Evolutionary conservation across 2,888 invertebrate species (phyloP).

Genomic region (Clunio marinus): DNA sequence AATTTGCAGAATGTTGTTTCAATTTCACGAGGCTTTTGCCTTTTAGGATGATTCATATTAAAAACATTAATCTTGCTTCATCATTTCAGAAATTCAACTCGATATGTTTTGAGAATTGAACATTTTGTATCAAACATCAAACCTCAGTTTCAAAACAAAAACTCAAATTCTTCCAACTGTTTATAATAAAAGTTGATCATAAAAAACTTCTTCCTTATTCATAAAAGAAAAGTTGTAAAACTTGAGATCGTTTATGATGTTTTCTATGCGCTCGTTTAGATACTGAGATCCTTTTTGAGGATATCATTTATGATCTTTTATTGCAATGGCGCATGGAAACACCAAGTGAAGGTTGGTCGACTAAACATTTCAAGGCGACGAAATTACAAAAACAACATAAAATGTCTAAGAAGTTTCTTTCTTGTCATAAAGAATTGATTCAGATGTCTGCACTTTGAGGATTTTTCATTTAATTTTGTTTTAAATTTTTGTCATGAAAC

Average conservation of each 20-base stretch:
- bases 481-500: neutral
- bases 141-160: no score
- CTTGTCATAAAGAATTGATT: neutral
- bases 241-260: neutral
- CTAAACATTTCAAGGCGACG: no score
- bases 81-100: neutral
- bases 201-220: neutral
- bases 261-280: constrained; percentile 18
- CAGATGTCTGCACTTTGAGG: neutral
- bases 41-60: no score
- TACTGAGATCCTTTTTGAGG: constrained; percentile 12
- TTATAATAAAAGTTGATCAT: neutral
- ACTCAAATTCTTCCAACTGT: no score
- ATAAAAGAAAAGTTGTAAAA: neutral
- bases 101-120: no score
- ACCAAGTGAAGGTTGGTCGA: no score
- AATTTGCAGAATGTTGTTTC: neutral
- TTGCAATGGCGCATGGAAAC: neutral
- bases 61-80: neutral
- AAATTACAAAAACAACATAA: neutral
- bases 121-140: no score
- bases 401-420: neutral
- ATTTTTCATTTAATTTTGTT: neutral
- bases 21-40: no score
- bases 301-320: neutral